phyloP scores from a whole-genome alignment of 35 echinoderm and acorn worm genomes.

The Hemicentrotus pulcherrimus region DNA sequence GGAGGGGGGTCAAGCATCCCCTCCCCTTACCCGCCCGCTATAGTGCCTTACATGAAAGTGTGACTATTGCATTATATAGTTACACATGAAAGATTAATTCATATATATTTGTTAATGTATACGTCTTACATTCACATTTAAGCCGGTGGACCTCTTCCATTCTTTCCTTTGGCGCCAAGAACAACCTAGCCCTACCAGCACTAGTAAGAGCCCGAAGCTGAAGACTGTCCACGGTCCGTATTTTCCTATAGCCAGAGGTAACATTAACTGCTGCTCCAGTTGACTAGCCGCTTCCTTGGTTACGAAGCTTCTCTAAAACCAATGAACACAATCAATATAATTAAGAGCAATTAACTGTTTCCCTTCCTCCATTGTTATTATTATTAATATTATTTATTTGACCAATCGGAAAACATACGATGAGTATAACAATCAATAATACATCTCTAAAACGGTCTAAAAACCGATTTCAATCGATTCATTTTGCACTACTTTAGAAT shows the following conservation, averaged over 20 bases:
- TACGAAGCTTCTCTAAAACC: background rate
- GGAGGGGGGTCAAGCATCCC: no score
- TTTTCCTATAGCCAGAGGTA: background rate
- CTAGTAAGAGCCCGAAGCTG: background rate
- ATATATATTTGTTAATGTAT: no score
- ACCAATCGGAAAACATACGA: no score
- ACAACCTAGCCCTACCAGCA: background rate
- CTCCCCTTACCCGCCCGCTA: no score
- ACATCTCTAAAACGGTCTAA: background rate
- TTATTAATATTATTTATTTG: background rate
- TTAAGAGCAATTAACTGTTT: background rate
- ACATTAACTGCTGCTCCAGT: background rate
- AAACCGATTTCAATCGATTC: background rate
- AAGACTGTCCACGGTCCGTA: background rate
- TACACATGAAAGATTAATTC: no score
- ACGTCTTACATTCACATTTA: background rate
- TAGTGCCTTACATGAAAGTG: no score
- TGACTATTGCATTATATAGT: no score
- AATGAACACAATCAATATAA: background rate
- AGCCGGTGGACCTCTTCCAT: background rate
- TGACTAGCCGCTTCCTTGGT: background rate
- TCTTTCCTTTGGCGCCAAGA: background rate
- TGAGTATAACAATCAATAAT: no score
- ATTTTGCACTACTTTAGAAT: constrained; percentile 1
- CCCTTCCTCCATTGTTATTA: background rate